A percentile compares a stretch with the other conserved stretches of the same genome.
Evolutionary conservation across 2,113 vertebrate genomes (phyloP).

Genomic region (Emydocephalus ijimae): DNA sequence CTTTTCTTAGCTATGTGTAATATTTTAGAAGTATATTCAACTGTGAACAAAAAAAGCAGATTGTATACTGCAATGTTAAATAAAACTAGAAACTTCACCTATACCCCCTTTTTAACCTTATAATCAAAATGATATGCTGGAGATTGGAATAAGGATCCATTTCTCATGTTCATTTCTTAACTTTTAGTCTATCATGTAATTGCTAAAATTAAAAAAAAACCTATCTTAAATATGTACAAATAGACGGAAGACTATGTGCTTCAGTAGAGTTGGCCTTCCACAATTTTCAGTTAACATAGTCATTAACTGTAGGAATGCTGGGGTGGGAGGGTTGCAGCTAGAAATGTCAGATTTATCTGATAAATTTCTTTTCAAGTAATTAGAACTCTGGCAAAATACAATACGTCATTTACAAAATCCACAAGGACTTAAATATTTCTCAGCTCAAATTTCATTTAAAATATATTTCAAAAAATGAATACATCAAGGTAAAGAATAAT

Average conservation of each 20-base stretch:
- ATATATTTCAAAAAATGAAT: neutral
- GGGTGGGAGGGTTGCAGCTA: neutral
- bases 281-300: neutral
- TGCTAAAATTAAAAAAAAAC: neutral
- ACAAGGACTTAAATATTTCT: neutral
- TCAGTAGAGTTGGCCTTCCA: neutral
- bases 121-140: neutral
- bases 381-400: neutral
- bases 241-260: neutral
- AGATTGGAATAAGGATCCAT: neutral
- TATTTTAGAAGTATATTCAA: neutral
- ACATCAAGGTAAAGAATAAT: neutral
- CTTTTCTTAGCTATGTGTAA: neutral
- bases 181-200: neutral
- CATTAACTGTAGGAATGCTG: neutral
- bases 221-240: neutral
- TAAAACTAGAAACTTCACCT: neutral
- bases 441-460: neutral
- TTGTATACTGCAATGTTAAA: neutral
- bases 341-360: neutral
- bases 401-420: neutral
- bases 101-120: neutral
- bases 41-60: neutral
- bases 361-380: neutral
- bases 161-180: neutral